Base-by-base conservation (phyloP, 2,888 invertebrate genomes). In the Nyleta sp. region DNA sequence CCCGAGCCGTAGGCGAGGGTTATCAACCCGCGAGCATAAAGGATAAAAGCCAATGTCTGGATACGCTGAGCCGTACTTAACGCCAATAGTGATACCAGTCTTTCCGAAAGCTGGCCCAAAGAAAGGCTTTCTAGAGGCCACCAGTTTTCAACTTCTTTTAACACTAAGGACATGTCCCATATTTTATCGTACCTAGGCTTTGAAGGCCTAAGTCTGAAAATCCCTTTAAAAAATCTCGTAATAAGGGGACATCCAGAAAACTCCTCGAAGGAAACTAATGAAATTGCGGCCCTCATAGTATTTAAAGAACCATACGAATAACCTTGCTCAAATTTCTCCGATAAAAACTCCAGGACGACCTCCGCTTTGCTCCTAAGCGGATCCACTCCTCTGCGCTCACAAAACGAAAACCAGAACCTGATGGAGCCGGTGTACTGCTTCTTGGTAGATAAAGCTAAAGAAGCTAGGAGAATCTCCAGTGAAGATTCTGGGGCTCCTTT, bases 191-290 rank as follows among this genome's bases (percentile, higher is more conserved):
- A 80, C 24, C 52, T 70, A 0, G 76, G 70, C 7, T 2, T 35
- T 7, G 65, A 1, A 6, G 76, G 78, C 24, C 72, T 57, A 2
- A 65, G 11, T 18, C 17, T 70, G 42, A 40, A 57, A 1, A 76
- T 33, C 0, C 76, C 70, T 31, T 76, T 80, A 13, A 80, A 70
- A 52, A 76, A 78, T 6, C 78, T 13, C 10, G 42, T 40, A 3
- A 78, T 5, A 3, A 17, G 7, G 0, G 17, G 4, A 40, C 48
- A 8, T 28, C 10, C 10, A 8, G 28, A 7, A 8, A 10, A 10
- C 7, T 7, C 7, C 10, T 8, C 5, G 8, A 28, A 28, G 10
- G 28, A 28, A 28, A n/a, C n/a, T n/a, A n/a, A n/a, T n/a, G n/a
- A n/a, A 17, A 46, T 46, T 6, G 22, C 46, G 6, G 46, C 46